Percentiles rank a stretch among this genome's conserved stretches.
Conservation (phyloP, 2,113 vertebrate species). For the Romanogobio albipinnatus region DNA sequence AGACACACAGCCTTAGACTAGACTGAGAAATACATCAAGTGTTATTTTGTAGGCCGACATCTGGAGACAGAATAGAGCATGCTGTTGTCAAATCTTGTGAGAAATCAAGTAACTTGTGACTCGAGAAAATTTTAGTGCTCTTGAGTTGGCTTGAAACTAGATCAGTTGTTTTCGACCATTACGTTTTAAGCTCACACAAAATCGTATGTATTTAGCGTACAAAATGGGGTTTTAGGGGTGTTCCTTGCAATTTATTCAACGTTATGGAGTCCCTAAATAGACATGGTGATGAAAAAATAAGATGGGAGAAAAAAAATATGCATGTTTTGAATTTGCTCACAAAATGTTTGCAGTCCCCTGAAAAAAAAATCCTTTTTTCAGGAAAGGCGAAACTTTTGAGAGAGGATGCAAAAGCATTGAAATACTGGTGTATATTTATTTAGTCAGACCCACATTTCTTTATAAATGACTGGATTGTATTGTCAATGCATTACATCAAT, state of each 20-base stretch:
- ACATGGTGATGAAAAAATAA: not conserved
- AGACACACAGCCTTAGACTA: conserved; percentile 18
- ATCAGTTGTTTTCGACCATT: not conserved
- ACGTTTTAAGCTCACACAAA: not conserved
- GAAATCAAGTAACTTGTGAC: not conserved
- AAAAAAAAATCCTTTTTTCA: not conserved
- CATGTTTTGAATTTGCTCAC: not conserved
- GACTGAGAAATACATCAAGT: conserved; percentile 22
- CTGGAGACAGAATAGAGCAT: conserved; percentile 17
- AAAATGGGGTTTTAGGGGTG: not conserved
- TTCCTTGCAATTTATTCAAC: not conserved
- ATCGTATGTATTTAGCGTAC: not conserved
- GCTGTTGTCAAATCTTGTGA: conserved; percentile 14
- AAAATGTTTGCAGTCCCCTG: not conserved
- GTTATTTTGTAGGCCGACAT: conserved; percentile 13
- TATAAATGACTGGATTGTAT: too few species aligned
- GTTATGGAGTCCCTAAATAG: not conserved
- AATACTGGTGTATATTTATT: not conserved
- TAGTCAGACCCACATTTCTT: too few species aligned
- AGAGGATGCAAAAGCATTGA: not conserved
- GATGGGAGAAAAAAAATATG: not conserved
- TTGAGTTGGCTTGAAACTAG: not conserved
- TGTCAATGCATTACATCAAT: too few species aligned
- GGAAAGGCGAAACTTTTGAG: not conserved
- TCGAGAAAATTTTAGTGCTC: not conserved